Evolutionary conservation across 2,113 vertebrate species (phyloP).

Genomic region (Oreotrochilus melanogaster): DNA sequence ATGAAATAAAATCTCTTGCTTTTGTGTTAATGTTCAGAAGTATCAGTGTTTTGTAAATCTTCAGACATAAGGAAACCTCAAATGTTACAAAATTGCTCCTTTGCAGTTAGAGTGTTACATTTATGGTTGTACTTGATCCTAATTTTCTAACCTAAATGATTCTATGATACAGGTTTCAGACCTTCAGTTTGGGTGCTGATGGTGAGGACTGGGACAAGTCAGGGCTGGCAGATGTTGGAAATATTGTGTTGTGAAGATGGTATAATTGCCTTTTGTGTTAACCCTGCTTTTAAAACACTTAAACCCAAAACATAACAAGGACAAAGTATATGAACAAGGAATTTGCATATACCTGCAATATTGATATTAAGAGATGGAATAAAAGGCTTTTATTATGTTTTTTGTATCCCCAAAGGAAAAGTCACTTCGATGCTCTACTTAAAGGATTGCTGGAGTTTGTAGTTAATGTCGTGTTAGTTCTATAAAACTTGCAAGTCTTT

Average conservation of each 20-base stretch:
- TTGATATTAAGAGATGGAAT: background rate
- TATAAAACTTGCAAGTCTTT: background rate
- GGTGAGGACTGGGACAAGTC: background rate
- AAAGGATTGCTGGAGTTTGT: background rate
- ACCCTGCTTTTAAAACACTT: background rate
- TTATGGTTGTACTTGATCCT: background rate
- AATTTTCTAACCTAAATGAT: background rate
- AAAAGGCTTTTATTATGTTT: background rate
- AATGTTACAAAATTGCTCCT: background rate
- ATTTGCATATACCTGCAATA: background rate
- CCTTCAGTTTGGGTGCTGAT: background rate
- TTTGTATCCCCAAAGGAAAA: background rate
- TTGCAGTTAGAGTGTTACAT: background rate
- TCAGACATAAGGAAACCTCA: background rate
- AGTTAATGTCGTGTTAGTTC: background rate
- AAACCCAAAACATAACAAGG: background rate
- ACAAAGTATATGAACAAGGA: background rate
- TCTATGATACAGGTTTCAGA: background rate
- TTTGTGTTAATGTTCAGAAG: background rate
- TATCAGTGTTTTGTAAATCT: background rate
- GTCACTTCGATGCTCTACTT: background rate
- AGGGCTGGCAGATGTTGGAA: background rate
- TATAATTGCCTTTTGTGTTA: background rate
- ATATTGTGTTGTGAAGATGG: background rate
- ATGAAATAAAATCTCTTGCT: background rate